A percentile compares a stretch with the other conserved stretches of the same genome.
These are phyloP conservation scores for Benthosema pterotum DNA, from an alignment of 2,797 vertebrate species.

Conservation along the genomic window DNA sequence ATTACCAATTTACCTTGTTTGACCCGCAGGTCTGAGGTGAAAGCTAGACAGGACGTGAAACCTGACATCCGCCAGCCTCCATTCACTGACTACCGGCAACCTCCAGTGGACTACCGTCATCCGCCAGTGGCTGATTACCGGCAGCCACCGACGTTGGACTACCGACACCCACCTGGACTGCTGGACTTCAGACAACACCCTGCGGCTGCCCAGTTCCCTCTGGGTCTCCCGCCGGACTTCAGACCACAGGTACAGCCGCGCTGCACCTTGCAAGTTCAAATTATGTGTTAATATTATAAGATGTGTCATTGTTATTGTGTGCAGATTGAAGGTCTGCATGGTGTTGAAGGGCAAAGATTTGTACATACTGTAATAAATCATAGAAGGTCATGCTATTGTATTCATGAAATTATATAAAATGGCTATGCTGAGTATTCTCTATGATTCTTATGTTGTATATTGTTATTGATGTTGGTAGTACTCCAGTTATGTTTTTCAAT, in stretches of 20 bases:
- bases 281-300: conserved; percentile 5
- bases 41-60: conserved; percentile 98
- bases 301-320: too few relatives aligned
- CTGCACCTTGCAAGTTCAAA: background rate
- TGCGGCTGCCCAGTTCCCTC: conserved; percentile 88
- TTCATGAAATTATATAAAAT: too few relatives aligned
- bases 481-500: too few relatives aligned
- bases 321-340: too few relatives aligned
- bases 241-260: conserved; percentile 74
- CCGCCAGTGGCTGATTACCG: conserved; percentile 93
- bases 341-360: too few relatives aligned
- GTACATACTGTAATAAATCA: too few relatives aligned
- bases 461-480: too few relatives aligned
- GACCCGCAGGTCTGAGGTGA: conserved; percentile 95
- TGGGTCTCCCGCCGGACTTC: conserved; percentile 86
- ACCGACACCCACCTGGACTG: conserved; percentile 91
- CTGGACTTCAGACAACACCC: conserved; percentile 96
- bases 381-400: too few relatives aligned
- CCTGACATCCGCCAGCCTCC: conserved; percentile 97
- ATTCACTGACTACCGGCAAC: conserved; percentile 96
- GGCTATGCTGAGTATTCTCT: too few relatives aligned
- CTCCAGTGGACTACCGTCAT: conserved; percentile 92
- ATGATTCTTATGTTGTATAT: too few relatives aligned
- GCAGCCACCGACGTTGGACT: conserved; percentile 93
- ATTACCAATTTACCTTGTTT: conserved; percentile 28